Evolutionary conservation across 2,888 invertebrate species (phyloP), one percentile per base, ranked within the genome.

Genomic region (Ectemnius lituratus): DNA sequence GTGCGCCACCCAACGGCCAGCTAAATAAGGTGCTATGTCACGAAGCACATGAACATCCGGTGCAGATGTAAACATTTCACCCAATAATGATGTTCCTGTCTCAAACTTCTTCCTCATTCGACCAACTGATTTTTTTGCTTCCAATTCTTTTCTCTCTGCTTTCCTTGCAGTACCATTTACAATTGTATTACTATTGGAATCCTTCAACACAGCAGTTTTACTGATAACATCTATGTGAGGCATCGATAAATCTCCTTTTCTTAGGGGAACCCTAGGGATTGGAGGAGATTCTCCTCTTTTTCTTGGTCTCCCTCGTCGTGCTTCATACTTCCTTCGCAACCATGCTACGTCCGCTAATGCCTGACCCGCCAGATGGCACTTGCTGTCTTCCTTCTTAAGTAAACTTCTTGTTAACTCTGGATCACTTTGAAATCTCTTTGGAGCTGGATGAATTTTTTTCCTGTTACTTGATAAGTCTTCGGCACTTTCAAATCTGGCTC

Each of bases 141-240:
- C 85, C 11, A 90, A 78, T 20, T 90, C 89, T 46, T 79, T 84
- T 4, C 89, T 88, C 70, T 88, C 89, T 0, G 89, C 88, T 72
- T 88, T 91, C 16, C 84, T 88, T 75, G 63, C 89, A 80, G 85
- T 84, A 77, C 84, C 82, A 47, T 83, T 84, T 3, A 71, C 23
- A 14, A 78, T 76, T 0, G 80, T 76, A 5, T 70, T 69, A 0
- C 79, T 61, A 37, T 11, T 60, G 0, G 82, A 80, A 2, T 88
- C 88, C 70, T 90, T 89, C 46, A 96, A 91, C 0, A 94, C 93
- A 0, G 96, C 97, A 68, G 96, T 93, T 91, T 97, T 97, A 83
- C 97, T 97, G 84, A 97, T 97, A n/a, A 97, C 94, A 85, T 97
- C 96, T 80, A 97, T 97, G 86, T 96, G 96, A 0, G 97, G 97